These are phyloP conservation scores for Sceloporus tristichus DNA, from an alignment of 2,113 vertebrate genomes.

Conservation along the genomic window DNA sequence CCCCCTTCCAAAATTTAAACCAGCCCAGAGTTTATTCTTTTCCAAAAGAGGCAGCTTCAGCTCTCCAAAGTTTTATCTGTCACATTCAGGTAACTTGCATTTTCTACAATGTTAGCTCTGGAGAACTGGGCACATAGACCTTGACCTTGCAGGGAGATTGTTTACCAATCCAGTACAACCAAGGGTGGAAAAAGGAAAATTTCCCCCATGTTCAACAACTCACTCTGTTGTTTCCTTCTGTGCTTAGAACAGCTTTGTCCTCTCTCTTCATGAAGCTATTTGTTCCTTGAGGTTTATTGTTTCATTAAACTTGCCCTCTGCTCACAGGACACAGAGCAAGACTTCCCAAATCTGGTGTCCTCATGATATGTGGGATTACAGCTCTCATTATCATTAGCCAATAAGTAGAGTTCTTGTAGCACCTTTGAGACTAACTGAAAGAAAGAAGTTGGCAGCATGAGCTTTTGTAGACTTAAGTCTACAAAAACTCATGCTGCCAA, in stretches of 20 bases:
- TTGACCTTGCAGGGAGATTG: not conserved
- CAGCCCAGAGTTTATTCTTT: constrained; percentile 54
- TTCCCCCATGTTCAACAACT: not conserved
- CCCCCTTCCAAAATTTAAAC: constrained; percentile 69
- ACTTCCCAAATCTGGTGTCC: too few relatives aligned
- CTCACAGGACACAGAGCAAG: too few relatives aligned
- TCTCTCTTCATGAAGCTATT: not conserved
- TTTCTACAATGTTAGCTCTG: not conserved
- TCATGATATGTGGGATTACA: too few relatives aligned
- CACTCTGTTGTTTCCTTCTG: too few relatives aligned
- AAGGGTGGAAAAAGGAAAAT: not conserved
- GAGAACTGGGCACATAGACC: not conserved
- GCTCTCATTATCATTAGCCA: too few relatives aligned
- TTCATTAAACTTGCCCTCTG: not conserved
- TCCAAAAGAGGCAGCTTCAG: constrained; percentile 26
- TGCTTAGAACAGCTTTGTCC: not conserved
- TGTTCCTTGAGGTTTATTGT: not conserved
- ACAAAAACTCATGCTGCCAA: too few relatives aligned
- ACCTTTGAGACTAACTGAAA: too few relatives aligned
- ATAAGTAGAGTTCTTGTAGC: too few relatives aligned
- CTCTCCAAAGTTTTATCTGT: not conserved
- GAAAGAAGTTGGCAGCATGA: too few relatives aligned
- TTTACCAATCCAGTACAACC: not conserved
- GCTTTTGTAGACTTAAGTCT: too few relatives aligned
- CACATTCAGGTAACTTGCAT: not conserved